Percentiles rank a stretch among this genome's conserved stretches.
These are phyloP conservation scores for Lutjanus campechanus DNA, from an alignment of 2,797 vertebrate species.

Conservation along the genomic window DNA sequence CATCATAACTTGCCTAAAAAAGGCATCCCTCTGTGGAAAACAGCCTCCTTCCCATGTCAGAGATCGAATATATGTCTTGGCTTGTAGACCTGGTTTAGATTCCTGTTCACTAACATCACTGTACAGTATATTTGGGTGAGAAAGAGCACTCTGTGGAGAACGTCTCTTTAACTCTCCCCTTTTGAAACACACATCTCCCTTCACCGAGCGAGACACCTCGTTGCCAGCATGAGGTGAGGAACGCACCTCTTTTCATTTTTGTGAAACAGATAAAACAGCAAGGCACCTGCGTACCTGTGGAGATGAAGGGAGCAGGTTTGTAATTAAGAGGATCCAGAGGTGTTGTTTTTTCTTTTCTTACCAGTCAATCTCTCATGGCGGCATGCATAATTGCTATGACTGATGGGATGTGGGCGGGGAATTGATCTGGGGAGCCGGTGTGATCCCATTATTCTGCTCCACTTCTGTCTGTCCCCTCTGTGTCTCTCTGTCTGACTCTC, in stretches of 20 bases:
- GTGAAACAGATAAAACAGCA: constrained; percentile 30
- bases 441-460: constrained; percentile 67
- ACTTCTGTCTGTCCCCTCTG: constrained; percentile 63
- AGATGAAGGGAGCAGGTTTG: constrained; percentile 44
- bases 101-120: constrained; percentile 10
- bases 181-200: not conserved
- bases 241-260: not conserved
- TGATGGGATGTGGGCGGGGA: constrained; percentile 61
- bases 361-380: constrained; percentile 43
- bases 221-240: constrained; percentile 3
- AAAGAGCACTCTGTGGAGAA: not conserved
- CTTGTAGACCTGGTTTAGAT: constrained; percentile 12
- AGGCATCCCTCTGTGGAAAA: not conserved
- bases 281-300: constrained; percentile 29
- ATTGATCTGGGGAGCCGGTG: constrained; percentile 61
- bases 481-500: constrained; percentile 2
- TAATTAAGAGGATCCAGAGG: constrained; percentile 49
- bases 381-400: constrained; percentile 71
- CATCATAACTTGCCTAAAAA: not conserved
- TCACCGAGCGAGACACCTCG: not conserved
- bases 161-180: constrained; percentile 16
- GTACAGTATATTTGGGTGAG: not conserved
- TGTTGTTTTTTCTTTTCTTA: constrained; percentile 31
- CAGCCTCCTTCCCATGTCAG: not conserved
- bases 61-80: not conserved